Percentiles rank a stretch among this genome's conserved stretches.
Evolutionary conservation across 92 coral and sea anemone species (phyloP).

Genomic region (Nematostella vectensis): DNA sequence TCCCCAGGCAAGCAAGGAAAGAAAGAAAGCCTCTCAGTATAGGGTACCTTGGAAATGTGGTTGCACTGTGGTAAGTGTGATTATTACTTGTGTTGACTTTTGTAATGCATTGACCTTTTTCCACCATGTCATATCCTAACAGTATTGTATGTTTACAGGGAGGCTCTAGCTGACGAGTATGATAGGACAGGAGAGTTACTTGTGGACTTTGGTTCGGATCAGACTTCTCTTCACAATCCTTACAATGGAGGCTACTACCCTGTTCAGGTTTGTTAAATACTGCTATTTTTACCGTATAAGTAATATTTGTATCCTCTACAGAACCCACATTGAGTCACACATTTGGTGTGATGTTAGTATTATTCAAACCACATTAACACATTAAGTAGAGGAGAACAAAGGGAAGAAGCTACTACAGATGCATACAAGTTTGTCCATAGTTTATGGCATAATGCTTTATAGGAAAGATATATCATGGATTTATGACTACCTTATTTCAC

Average conservation of each 20-base stretch:
- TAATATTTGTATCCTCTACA: neutral
- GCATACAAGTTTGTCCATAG: too few relatives aligned
- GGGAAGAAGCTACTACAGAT: too few relatives aligned
- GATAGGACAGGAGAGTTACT: slow-evolving; percentile 77
- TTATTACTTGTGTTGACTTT: too few relatives aligned
- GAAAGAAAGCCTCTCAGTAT: slow-evolving; percentile 63
- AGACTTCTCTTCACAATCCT: slow-evolving; percentile 88
- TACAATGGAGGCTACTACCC: slow-evolving; percentile 87
- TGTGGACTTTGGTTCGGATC: slow-evolving; percentile 90
- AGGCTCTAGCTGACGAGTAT: slow-evolving; percentile 68
- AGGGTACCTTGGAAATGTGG: slow-evolving; percentile 85
- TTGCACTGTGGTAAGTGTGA: slow-evolving; percentile 73
- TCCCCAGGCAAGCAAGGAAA: slow-evolving; percentile 55
- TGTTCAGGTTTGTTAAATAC: slow-evolving; percentile 39
- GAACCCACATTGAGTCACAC: neutral
- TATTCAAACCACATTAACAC: too few relatives aligned
- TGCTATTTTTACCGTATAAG: neutral
- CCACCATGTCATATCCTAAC: too few relatives aligned
- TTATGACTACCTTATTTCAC: too few relatives aligned
- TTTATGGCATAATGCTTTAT: too few relatives aligned
- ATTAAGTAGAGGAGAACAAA: too few relatives aligned
- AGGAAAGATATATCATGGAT: too few relatives aligned
- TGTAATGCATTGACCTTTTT: too few relatives aligned
- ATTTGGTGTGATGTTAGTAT: neutral
- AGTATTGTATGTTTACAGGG: slow-evolving; percentile 49